Conservation (phyloP, 2,888 invertebrate genomes). For the Hesperia comma region DNA sequence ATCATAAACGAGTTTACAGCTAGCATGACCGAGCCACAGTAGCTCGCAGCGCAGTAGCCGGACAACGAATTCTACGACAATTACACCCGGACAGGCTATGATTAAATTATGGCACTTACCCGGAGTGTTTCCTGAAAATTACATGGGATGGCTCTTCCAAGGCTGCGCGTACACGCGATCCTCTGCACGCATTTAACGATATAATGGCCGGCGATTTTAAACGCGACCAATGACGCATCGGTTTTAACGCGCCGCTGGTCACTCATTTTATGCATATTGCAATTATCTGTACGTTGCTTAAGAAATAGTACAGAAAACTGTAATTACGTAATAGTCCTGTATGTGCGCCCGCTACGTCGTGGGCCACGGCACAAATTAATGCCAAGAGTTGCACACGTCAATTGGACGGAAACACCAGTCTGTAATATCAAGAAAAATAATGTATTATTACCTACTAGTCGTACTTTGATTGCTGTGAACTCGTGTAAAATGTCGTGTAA, state of each 20-base stretch:
- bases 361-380: conserved; percentile 25
- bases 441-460: neutral
- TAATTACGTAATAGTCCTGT: conserved; percentile 46
- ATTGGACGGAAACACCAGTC: neutral
- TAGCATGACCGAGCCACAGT: conserved; percentile 55
- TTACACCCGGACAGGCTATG: conserved; percentile 77
- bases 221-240: conserved; percentile 80
- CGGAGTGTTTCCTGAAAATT: conserved; percentile 82
- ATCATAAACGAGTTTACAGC: conserved; percentile 51
- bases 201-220: conserved; percentile 69
- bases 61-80: conserved; percentile 76
- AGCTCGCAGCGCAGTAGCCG: conserved; percentile 64
- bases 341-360: conserved; percentile 21
- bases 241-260: conserved; percentile 72
- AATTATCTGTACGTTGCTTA: conserved; percentile 52
- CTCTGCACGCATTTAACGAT: conserved; percentile 70
- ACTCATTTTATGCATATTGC: conserved; percentile 63
- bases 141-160: conserved; percentile 80
- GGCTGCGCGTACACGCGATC: conserved; percentile 79
- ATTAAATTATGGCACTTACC: conserved; percentile 82
- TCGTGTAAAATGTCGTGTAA: neutral
- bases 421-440: neutral
- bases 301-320: conserved; percentile 49
- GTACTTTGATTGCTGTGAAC: neutral
- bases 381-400: conserved; percentile 31